Evolutionary conservation across 2,888 invertebrate genomes (phyloP).

Genomic region (Agonum fuliginosum): DNA sequence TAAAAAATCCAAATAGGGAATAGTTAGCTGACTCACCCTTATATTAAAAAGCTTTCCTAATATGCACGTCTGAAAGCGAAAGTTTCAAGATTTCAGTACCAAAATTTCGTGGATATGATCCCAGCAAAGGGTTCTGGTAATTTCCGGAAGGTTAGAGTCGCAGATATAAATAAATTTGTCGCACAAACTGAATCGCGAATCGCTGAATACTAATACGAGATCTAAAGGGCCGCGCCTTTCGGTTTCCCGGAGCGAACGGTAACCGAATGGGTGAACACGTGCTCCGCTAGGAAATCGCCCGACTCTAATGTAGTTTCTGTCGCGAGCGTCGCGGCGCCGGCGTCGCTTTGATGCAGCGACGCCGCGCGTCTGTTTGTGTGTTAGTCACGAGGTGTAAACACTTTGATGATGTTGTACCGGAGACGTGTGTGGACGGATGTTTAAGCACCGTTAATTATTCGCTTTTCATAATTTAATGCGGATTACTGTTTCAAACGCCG

Average conservation of each 20-base stretch:
- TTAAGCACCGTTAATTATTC: conserved; percentile 49
- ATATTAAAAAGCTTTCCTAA: too few relatives aligned
- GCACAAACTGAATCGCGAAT: too few relatives aligned
- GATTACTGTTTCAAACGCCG: conserved; percentile 6
- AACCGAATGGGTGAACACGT: conserved; percentile 25
- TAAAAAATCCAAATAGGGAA: too few relatives aligned
- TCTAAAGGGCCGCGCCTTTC: conserved; percentile 12
- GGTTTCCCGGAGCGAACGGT: conserved; percentile 21
- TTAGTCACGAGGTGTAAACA: neutral
- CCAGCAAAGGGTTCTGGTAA: too few relatives aligned
- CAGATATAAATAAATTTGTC: too few relatives aligned
- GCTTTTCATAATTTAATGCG: conserved; percentile 47
- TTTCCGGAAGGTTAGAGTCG: too few relatives aligned
- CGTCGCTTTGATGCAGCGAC: conserved; percentile 15
- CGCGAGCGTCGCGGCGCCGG: neutral
- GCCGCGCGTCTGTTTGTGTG: neutral
- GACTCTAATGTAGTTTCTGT: conserved; percentile 30
- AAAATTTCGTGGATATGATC: too few relatives aligned
- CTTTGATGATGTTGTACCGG: conserved; percentile 14
- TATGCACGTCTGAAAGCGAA: too few relatives aligned
- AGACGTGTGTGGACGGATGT: conserved; percentile 30
- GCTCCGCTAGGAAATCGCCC: conserved; percentile 16
- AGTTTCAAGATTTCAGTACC: too few relatives aligned
- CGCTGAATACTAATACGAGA: too few relatives aligned
- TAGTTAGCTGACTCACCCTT: too few relatives aligned